Evolutionary conservation across 2,113 vertebrate species (phyloP), one percentile per base, ranked within the genome.

Genomic region (Tragelaphus strepsiceros): DNA sequence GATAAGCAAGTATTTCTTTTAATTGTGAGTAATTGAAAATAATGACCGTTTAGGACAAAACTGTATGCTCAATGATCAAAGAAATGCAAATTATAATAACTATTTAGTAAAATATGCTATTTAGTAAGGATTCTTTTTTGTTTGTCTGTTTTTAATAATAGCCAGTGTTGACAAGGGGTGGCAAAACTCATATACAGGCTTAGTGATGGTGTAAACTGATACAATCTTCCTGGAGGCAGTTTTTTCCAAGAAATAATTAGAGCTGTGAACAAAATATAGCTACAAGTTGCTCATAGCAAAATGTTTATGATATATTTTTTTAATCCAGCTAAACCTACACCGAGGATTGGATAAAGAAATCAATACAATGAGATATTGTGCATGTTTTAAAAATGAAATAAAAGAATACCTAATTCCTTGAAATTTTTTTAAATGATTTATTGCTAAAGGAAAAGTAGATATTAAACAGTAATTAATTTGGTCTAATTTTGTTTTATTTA

Each of bases 201-300:
- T 32, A 22, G 5, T n/a, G 56, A 90, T 9, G 22, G n/a, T 67
- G 46, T 71, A 78, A 94, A 59, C 12, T 78, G 81, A 28, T 77
- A 35, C 11, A 21, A 0, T 54, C 88, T 95, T 91, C 62, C 56
- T n/a, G 43, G 39, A 77, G 53, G 80, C 35, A 59, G 26, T 13
- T 64, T 84, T 85, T 97, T 77, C 30, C 30, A 67, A 71, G 46
- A 97, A 95, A 92, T 85, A 53, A 95, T 94, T 82, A 90, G 17
- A 88, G 1, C 3, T 43, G 71, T 91, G 51, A 91, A 90, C 43
- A 97, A 91, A 95, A 56, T 64, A 49, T 24, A 86, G 30, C 51
- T 82, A 67, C 82, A 88, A 91, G 84, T 67, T 64, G 64, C 53
- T 82, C 46, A 59, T 12, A 67, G 67, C 6, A 51, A n/a, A 64